A percentile compares a stretch with the other conserved stretches of the same genome.
Evolutionary conservation across 2,797 vertebrate species (phyloP).

Genomic region (Poeciliopsis presidionis): DNA sequence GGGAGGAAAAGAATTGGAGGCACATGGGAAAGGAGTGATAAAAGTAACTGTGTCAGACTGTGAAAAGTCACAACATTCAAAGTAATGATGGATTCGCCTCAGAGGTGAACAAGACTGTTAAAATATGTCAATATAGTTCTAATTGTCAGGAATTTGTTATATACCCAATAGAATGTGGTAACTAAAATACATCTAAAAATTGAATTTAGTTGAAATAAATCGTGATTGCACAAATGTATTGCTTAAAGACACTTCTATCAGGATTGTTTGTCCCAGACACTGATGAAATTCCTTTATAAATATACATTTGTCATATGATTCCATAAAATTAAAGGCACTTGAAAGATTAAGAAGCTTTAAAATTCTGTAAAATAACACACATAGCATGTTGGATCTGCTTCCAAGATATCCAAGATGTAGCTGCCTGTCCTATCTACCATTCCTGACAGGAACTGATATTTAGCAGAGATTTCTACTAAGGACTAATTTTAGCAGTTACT

Average conservation of each 20-base stretch:
- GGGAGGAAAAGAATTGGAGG: conserved; percentile 7
- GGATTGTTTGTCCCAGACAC: background rate
- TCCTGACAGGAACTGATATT: too few species aligned
- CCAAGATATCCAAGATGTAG: too few species aligned
- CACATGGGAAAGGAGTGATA: conserved; percentile 7
- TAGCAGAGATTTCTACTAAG: too few species aligned
- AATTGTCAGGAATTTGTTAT: background rate
- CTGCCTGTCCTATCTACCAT: too few species aligned
- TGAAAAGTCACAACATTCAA: conserved; percentile 3
- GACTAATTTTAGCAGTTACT: too few species aligned
- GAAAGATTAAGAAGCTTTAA: background rate
- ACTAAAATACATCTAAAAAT: background rate
- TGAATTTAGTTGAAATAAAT: background rate
- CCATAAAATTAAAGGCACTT: background rate
- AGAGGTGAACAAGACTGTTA: background rate
- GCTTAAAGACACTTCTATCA: background rate
- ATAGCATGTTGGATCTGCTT: background rate
- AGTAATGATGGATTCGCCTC: background rate
- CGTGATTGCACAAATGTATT: background rate
- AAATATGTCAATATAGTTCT: background rate
- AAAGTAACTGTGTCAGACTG: conserved; percentile 13
- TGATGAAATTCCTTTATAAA: background rate
- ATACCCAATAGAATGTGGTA: background rate
- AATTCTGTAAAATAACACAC: background rate
- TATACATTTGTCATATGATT: background rate